phyloP scores from a whole-genome alignment of 2,797 vertebrate species.

The Tangara arthus region DNA sequence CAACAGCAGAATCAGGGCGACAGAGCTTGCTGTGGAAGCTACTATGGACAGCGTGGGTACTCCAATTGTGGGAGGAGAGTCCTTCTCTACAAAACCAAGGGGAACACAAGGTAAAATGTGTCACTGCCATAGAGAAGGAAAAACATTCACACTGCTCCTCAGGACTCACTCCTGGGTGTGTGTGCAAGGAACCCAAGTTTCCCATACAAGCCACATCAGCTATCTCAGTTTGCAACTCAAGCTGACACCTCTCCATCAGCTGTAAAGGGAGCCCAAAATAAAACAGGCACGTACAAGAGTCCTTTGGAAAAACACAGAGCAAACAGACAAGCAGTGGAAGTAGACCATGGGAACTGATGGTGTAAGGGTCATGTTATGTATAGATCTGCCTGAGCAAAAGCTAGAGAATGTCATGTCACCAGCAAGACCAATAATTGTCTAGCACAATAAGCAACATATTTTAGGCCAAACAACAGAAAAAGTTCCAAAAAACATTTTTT shows the following conservation, averaged over 20 bases:
- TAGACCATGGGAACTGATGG: neutral
- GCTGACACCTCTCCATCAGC: neutral
- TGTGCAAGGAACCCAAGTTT: neutral
- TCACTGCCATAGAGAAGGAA: neutral
- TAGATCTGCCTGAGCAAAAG: neutral
- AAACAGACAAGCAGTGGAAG: neutral
- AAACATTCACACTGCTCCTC: neutral
- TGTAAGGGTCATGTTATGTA: neutral
- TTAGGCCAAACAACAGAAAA: neutral
- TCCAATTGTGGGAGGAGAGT: constrained; percentile 81
- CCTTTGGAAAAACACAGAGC: neutral
- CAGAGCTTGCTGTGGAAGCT: constrained; percentile 92
- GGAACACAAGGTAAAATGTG: neutral
- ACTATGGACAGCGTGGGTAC: constrained; percentile 92
- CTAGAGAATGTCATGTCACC: neutral
- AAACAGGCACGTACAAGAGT: neutral
- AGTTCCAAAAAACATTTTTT: neutral
- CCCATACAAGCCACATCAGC: neutral
- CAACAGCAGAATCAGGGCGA: constrained; percentile 89
- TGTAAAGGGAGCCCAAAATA: neutral
- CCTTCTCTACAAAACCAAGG: constrained; percentile 77
- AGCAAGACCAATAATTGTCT: neutral
- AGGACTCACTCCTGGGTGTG: neutral
- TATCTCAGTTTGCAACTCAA: neutral
- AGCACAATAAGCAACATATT: neutral